Base-by-base conservation (phyloP, 2,888 invertebrate genomes). In the Apodemia zela region DNA sequence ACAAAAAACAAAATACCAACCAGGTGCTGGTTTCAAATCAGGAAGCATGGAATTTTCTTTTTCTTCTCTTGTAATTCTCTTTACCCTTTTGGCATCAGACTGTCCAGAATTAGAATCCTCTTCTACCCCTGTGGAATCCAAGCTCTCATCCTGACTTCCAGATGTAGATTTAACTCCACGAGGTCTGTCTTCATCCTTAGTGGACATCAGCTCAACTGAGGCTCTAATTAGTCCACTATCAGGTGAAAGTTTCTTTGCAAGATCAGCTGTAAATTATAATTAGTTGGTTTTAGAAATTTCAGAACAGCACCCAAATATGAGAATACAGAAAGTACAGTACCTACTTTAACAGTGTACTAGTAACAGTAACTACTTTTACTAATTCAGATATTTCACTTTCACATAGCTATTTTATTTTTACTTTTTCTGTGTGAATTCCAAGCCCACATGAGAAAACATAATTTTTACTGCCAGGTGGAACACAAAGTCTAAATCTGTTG, bases 41-140 rank as follows among this genome's bases (percentile, higher is more conserved):
- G 99, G 99, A 62, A 99, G 87, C 75, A 97, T 93, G 54, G 94
- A 93, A 75, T 95, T 94, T 76, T 97, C 96, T 69, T 89, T 91
- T 67, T 94, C 93, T 71, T 93, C 93, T 18, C 80, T 76, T 11
- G 93, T 93, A 25, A 92, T 73, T 68, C 90, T 81, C 64, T 84
- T 90, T 2, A 78, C 78, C 67, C 79, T 81, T 67, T 90, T 90
- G 65, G 86, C 78, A 71, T 82, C 82, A 6, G 89, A 87, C 77
- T 78, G 92, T 66, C 78, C 92, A 71, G 78, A 81, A 75, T 74
- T 87, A 72, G 76, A 80, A 76, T 76, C 87, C 18, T 72, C 72
- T 2, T 66, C 70, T 2, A 67, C 59, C 18, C 75, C 75, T 60
- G 68, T 66, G 51, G 60, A 51, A 21, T 45, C 49, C 25, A 45